phyloP scores from a whole-genome alignment of 2,888 invertebrate genomes.

The Seladonia tumulorum region DNA sequence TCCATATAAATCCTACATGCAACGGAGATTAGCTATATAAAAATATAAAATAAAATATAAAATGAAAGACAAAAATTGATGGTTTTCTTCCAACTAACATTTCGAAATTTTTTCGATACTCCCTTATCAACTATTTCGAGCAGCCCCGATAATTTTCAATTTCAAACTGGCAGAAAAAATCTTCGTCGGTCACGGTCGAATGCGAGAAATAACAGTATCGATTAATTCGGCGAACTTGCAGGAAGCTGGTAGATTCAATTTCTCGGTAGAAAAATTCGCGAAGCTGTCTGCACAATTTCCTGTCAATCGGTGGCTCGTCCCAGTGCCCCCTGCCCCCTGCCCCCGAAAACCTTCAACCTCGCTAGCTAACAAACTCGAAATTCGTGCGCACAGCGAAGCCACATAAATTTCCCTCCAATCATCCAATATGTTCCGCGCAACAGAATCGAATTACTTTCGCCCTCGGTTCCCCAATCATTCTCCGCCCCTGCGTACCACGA shows the following conservation, averaged over 20 bases:
- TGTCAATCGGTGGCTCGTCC: neutral
- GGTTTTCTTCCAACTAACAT: neutral
- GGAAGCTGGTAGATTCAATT: neutral
- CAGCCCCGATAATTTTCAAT: neutral
- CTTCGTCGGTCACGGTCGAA: no score
- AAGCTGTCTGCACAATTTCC: neutral
- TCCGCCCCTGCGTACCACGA: constrained; percentile 23
- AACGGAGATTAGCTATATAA: no score
- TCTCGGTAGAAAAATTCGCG: neutral
- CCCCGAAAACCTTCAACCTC: neutral
- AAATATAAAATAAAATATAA: neutral
- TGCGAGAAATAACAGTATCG: neutral
- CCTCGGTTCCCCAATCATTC: constrained; percentile 47
- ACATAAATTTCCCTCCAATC: constrained; percentile 60
- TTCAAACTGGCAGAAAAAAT: neutral
- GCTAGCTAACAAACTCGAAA: constrained; percentile 25
- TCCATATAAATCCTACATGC: no score
- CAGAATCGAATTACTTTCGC: constrained; percentile 61
- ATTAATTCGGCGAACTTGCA: neutral
- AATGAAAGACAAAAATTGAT: neutral
- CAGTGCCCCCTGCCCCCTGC: neutral
- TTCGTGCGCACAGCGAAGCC: constrained; percentile 19
- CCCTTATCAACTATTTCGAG: neutral
- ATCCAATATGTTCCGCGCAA: constrained; percentile 57
- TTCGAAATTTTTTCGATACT: no score